These are phyloP conservation scores for Ruditapes philippinarum DNA, from an alignment of 1,140 invertebrate species.

Conservation along the genomic window DNA sequence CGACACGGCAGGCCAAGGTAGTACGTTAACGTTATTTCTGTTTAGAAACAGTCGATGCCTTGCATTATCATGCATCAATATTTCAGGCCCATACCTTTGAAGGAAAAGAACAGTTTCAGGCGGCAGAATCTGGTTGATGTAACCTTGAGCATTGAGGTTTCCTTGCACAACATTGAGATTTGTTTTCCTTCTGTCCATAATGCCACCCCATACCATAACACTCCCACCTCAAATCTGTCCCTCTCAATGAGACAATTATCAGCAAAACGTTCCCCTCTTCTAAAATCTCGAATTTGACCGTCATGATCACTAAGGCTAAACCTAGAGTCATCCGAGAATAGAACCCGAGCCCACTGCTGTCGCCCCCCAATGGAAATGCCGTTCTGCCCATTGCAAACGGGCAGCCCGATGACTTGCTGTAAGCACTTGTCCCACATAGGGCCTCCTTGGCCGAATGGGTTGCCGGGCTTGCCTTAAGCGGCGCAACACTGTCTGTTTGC, in stretches of 20 bases:
- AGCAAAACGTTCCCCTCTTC: background rate
- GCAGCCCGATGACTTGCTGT: background rate
- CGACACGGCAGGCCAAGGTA: background rate
- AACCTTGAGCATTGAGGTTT: background rate
- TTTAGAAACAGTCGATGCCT: background rate
- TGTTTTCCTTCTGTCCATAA: background rate
- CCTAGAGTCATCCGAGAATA: conserved; percentile 3
- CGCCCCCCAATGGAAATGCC: conserved; percentile 9
- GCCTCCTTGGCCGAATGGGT: background rate
- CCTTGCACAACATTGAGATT: background rate
- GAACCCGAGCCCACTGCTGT: background rate
- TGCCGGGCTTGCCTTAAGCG: background rate
- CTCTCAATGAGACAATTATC: background rate
- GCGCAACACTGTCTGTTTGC: background rate
- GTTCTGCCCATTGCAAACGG: background rate
- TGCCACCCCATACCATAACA: conserved; percentile 10
- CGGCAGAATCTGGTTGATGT: background rate
- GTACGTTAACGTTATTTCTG: background rate
- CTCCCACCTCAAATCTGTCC: conserved; percentile 5
- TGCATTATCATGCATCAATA: background rate
- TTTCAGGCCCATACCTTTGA: background rate
- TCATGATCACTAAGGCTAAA: background rate
- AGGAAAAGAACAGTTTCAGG: background rate
- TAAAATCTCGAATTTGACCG: background rate
- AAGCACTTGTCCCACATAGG: background rate